Evolutionary conservation across 2,888 invertebrate genomes (phyloP), one percentile per base, ranked within the genome.

Genomic region (Sphaeridia pumilis): DNA sequence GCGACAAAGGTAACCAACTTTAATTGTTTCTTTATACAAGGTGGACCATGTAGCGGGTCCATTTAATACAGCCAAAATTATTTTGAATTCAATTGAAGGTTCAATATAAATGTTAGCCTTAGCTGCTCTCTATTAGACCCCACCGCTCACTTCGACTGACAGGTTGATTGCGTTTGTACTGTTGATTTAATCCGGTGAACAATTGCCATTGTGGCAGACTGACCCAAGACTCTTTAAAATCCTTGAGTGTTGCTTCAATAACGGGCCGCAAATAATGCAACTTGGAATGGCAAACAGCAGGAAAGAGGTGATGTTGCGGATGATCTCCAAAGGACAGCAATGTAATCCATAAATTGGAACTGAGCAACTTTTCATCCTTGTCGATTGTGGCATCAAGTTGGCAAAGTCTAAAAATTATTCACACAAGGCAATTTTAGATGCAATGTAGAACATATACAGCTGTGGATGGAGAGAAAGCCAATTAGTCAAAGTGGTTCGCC

Each of bases 281-380:
- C 52, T 81, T 76, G 0, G 78, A 79, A 65, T 87, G 87, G 68
- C 88, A 87, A 28, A 88, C 65, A 0, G 85, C 83, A 0, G 87
- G 87, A 64, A 87, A 82, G 17, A 88, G 71, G 70, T 88, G 87
- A 68, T 88, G 87, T 2, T 87, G 71, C 0, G 76, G 75, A 67
- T 88, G 87, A 55, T 83, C 81, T 0, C 87, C 87, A 65, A 85
- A 87, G 57, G 80, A 76, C 0, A 31, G 7, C 2, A 57, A 20
- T 22, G 36, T 49, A 7, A 57, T 46, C 31, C 51, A 55, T 4
- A 50, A n/a, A 27, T 50, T 46, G 3, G 48, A n/a, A 35, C 47
- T 78, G 12, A 78, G 78, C 55, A 81, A 73, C 58, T 31, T 31
- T 31, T 31, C 31, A 7, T 31, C 14, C 31, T 31, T 31, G 10